Evolutionary conservation across 2,113 vertebrate species (phyloP).

Genomic region (Myiozetetes cayanensis): DNA sequence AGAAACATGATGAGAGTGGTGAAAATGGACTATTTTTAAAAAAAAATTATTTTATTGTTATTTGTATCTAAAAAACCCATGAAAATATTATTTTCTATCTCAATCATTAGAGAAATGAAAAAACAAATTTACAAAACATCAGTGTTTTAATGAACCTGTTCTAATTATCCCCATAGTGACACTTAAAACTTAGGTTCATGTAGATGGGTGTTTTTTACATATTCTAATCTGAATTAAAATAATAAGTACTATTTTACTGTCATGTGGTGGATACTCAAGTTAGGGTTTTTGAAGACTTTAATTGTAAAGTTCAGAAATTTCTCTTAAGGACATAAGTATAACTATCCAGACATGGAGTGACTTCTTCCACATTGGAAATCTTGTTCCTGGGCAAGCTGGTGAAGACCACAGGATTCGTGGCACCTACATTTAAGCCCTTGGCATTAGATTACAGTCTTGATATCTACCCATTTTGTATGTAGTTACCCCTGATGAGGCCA

Average conservation of each 20-base stretch:
- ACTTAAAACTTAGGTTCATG: background rate
- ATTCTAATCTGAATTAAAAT: background rate
- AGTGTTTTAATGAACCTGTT: background rate
- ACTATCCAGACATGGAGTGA: background rate
- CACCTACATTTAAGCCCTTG: background rate
- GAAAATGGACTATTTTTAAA: background rate
- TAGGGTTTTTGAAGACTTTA: background rate
- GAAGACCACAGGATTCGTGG: background rate
- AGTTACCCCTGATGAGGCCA: background rate
- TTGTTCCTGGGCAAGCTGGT: background rate
- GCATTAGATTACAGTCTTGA: background rate
- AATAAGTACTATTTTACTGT: background rate
- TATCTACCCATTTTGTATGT: background rate
- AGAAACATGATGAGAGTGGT: background rate
- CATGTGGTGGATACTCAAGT: background rate
- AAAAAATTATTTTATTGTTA: background rate
- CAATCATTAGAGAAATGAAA: background rate
- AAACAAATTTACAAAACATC: background rate
- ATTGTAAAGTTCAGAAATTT: background rate
- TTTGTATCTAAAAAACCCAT: background rate
- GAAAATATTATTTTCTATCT: rapidly evolving
- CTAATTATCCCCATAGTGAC: background rate
- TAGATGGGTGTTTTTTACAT: background rate
- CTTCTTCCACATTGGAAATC: background rate
- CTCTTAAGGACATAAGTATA: background rate